A percentile compares a stretch with the other conserved stretches of the same genome.
Conservation (phyloP, 2,797 vertebrate species). For the Denticeps clupeoides region DNA sequence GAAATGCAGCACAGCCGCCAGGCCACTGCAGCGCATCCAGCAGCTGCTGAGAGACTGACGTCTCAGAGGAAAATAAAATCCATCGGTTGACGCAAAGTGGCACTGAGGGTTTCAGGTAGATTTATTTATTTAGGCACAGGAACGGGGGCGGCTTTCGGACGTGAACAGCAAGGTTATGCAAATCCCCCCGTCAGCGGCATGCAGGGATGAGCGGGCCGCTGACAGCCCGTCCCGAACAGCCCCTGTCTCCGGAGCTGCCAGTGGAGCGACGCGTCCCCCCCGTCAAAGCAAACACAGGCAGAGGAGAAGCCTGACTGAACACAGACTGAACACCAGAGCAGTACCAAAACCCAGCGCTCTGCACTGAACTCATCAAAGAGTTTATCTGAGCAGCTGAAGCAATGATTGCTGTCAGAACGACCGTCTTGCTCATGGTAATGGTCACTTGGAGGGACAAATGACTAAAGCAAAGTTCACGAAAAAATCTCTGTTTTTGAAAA, state of each 20-base stretch:
- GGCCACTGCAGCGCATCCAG: no score
- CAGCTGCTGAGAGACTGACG: no score
- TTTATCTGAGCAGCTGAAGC: no score
- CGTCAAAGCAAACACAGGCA: slow-evolving; percentile 53
- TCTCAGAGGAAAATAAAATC: not conserved
- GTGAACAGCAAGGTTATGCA: slow-evolving; percentile 66
- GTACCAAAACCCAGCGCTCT: no score
- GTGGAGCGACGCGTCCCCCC: slow-evolving; percentile 47
- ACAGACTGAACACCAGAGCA: slow-evolving; percentile 26
- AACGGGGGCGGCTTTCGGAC: slow-evolving; percentile 48
- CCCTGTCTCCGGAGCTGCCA: slow-evolving; percentile 56
- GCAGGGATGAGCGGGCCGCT: slow-evolving; percentile 74
- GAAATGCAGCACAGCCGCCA: no score
- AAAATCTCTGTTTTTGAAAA: no score
- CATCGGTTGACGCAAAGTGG: slow-evolving; percentile 1
- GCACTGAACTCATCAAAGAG: no score
- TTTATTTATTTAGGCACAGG: slow-evolving; percentile 25
- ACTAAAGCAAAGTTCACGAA: no score
- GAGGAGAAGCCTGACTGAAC: slow-evolving; percentile 29
- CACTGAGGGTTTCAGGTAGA: slow-evolving; percentile 2
- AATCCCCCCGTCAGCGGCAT: slow-evolving; percentile 66
- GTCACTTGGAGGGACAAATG: no score
- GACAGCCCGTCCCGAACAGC: slow-evolving; percentile 72
- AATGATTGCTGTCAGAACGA: no score
- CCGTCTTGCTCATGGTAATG: no score